Evolutionary conservation across 2,888 invertebrate genomes (phyloP).

Genomic region (Muscina levida): DNA sequence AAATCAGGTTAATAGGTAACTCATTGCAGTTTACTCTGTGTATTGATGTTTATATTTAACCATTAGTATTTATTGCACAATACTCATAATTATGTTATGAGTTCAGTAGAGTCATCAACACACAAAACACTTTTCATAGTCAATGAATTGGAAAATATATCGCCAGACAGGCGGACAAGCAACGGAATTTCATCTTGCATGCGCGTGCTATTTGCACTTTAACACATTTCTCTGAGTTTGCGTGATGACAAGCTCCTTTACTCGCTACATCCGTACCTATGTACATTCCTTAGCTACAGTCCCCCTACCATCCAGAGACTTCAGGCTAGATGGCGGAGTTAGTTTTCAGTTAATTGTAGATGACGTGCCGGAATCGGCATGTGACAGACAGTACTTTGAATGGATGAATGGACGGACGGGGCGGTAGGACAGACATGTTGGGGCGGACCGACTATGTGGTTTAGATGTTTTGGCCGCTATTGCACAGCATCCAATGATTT

Average conservation of each 20-base stretch:
- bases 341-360: background rate
- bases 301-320: too few relatives aligned
- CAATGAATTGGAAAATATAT: constrained; percentile 8
- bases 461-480: constrained; percentile 27
- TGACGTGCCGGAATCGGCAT: constrained; percentile 7
- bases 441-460: constrained; percentile 2
- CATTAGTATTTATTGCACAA: constrained; percentile 33
- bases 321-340: background rate
- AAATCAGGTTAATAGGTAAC: constrained; percentile 58
- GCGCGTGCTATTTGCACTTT: constrained; percentile 45
- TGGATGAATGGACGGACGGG: background rate
- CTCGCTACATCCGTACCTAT: background rate
- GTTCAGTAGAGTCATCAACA: constrained; percentile 46
- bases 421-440: background rate
- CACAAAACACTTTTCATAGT: constrained; percentile 29
- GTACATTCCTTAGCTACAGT: background rate
- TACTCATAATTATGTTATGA: constrained; percentile 51
- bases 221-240: constrained; percentile 12
- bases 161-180: background rate
- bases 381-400: background rate
- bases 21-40: background rate
- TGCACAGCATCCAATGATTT: constrained; percentile 52
- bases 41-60: background rate
- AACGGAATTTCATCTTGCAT: background rate
- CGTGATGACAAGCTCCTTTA: background rate